phyloP scores from a whole-genome alignment of 1,140 invertebrate species.

The Platyura marginata region DNA sequence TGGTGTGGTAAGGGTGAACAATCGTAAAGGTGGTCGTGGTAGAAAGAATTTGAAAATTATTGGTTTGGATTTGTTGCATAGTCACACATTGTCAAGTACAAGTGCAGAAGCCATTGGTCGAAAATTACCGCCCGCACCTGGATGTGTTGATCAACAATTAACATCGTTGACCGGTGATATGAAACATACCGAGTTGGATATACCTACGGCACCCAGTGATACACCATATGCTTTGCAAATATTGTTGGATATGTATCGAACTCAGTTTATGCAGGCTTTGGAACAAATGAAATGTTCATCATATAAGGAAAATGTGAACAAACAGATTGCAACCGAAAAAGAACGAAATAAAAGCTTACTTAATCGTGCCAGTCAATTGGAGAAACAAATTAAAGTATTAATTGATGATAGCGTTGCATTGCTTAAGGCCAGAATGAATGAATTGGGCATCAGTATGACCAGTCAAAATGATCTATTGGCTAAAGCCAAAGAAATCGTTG shows the following conservation, averaged over 20 bases:
- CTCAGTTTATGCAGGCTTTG: slow-evolving; percentile 66
- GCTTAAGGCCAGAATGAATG: slow-evolving; percentile 74
- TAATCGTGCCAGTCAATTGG: slow-evolving; percentile 61
- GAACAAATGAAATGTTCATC: slow-evolving; percentile 59
- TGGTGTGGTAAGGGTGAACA: slow-evolving; percentile 10
- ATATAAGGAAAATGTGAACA: slow-evolving; percentile 50
- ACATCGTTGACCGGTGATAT: slow-evolving; percentile 46
- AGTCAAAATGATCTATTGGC: slow-evolving; percentile 67
- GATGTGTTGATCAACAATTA: slow-evolving; percentile 76
- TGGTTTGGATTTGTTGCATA: slow-evolving; percentile 76
- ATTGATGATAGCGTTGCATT: slow-evolving; percentile 83
- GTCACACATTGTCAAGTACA: slow-evolving; percentile 75
- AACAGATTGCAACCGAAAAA: slow-evolving; percentile 67
- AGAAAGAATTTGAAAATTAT: slow-evolving; percentile 35
- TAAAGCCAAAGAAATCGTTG: slow-evolving; percentile 84
- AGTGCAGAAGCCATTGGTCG: slow-evolving; percentile 35
- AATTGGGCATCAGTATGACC: slow-evolving; percentile 70
- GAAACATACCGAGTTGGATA: slow-evolving; percentile 62
- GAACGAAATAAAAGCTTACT: slow-evolving; percentile 64
- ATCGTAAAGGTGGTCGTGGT: slow-evolving; percentile 15
- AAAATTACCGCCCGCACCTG: slow-evolving; percentile 61
- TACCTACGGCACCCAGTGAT: slow-evolving; percentile 50
- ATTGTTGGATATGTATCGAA: slow-evolving; percentile 62
- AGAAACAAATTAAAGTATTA: slow-evolving; percentile 77
- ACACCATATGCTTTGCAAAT: slow-evolving; percentile 75